Percentiles rank a stretch among this genome's conserved stretches.
These are phyloP conservation scores for Virgularia gustaviana DNA, from an alignment of 92 coral and sea anemone species.

Conservation along the genomic window DNA sequence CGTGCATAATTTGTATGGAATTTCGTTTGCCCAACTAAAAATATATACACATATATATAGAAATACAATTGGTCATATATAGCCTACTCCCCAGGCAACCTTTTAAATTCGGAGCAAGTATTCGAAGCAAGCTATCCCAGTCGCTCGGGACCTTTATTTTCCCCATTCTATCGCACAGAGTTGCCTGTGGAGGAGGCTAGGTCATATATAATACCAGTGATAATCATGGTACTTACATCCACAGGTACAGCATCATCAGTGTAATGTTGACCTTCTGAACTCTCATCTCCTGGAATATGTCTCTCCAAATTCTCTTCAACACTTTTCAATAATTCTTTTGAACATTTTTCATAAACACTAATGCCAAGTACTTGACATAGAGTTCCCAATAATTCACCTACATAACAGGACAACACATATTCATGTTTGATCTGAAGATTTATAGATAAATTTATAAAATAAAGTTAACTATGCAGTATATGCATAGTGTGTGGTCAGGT, in stretches of 20 bases:
- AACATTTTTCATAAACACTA: conserved; percentile 63
- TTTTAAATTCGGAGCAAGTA: too few relatives aligned
- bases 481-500: too few relatives aligned
- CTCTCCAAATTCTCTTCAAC: conserved; percentile 85
- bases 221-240: conserved; percentile 19
- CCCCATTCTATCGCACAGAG: too few relatives aligned
- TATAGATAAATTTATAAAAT: background rate
- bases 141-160: too few relatives aligned
- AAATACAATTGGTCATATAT: too few relatives aligned
- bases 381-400: conserved; percentile 89
- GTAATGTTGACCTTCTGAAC: conserved; percentile 20
- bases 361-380: conserved; percentile 68
- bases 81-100: too few relatives aligned
- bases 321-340: conserved; percentile 60
- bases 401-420: background rate
- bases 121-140: too few relatives aligned
- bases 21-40: conserved; percentile 48
- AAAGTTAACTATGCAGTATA: too few relatives aligned
- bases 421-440: background rate
- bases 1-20: conserved; percentile 93
- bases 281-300: conserved; percentile 57
- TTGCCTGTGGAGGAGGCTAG: too few relatives aligned
- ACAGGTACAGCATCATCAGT: conserved; percentile 27
- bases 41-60: too few relatives aligned
- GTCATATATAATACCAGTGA: too few relatives aligned